Percentiles rank a stretch among this genome's conserved stretches.
Conservation (phyloP, 2,113 vertebrate genomes). For the Ochotona princeps region DNA sequence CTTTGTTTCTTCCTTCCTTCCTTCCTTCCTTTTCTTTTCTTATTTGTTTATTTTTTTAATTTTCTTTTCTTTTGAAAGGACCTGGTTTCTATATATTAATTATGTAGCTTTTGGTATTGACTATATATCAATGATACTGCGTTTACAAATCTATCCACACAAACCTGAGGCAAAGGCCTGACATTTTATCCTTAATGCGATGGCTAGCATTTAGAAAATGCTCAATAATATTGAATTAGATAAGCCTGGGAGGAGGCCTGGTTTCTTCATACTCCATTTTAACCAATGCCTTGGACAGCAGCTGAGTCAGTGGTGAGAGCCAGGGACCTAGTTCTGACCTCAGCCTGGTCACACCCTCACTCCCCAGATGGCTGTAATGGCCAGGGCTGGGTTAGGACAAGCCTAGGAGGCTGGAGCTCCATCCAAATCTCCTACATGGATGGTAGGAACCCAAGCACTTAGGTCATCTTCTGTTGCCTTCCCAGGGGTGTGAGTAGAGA, state of each 20-base stretch:
- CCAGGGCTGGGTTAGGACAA: too few species aligned
- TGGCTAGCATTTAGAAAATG: not conserved
- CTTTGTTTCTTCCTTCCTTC: too few species aligned
- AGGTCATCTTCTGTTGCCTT: too few species aligned
- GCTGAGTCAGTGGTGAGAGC: not conserved
- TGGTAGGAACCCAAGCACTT: too few species aligned
- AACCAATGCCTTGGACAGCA: not conserved
- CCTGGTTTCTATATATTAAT: not conserved
- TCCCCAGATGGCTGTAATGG: too few species aligned
- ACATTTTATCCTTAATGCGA: not conserved
- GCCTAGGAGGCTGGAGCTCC: too few species aligned
- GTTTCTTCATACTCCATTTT: not conserved
- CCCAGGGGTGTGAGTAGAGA: too few species aligned
- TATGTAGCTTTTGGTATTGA: not conserved
- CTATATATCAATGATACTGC: not conserved
- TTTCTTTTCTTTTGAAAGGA: not conserved
- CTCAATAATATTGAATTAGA: not conserved
- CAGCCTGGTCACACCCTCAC: not conserved
- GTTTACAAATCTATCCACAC: not conserved
- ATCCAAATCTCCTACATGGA: too few species aligned
- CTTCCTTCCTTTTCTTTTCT: too few species aligned
- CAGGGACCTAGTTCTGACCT: not conserved
- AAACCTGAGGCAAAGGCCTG: not conserved
- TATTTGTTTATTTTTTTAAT: too few species aligned
- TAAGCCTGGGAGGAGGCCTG: not conserved